phyloP scores from a whole-genome alignment of 1,140 invertebrate species.

The Adelges cooleyi region DNA sequence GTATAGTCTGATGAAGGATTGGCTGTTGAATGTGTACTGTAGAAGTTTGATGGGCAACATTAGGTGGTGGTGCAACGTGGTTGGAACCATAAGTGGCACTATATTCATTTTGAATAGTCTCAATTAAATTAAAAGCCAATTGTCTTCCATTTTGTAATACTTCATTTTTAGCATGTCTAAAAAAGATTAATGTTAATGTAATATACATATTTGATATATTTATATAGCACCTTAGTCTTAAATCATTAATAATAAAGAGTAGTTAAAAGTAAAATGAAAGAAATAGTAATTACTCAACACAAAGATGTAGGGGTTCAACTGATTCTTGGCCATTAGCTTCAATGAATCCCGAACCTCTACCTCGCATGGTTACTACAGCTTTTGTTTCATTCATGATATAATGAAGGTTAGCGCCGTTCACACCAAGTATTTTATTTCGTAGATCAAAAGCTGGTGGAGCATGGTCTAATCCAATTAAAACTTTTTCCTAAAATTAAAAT shows the following conservation, averaged over 20 bases:
- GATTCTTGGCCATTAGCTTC: slow-evolving; percentile 53
- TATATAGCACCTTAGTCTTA: too few species aligned
- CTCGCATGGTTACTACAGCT: slow-evolving; percentile 58
- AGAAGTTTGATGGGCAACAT: slow-evolving; percentile 19
- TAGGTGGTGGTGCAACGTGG: slow-evolving; percentile 36
- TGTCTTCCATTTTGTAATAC: slow-evolving; percentile 60
- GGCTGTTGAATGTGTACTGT: slow-evolving; percentile 13
- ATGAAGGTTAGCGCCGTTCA: slow-evolving; percentile 57
- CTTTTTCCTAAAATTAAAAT: slow-evolving; percentile 51
- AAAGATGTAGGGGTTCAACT: slow-evolving; percentile 66
- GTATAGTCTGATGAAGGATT: slow-evolving; percentile 8
- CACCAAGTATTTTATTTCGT: slow-evolving; percentile 57
- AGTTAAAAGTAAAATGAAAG: background rate
- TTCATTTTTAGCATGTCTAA: slow-evolving; percentile 52
- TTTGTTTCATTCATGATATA: slow-evolving; percentile 67
- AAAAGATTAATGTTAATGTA: too few species aligned
- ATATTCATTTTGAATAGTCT: slow-evolving; percentile 66
- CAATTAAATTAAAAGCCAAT: slow-evolving; percentile 62
- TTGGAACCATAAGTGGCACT: slow-evolving; percentile 9
- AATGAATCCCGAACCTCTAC: slow-evolving; percentile 52
- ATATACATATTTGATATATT: too few species aligned
- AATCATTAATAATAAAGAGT: too few species aligned
- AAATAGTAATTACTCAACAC: slow-evolving; percentile 49
- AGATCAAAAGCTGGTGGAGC: slow-evolving; percentile 62
- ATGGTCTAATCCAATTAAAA: slow-evolving; percentile 64